Evolutionary conservation across 2,113 vertebrate genomes (phyloP), one percentile per base, ranked within the genome.

Genomic region (Kryptolebias marmoratus): DNA sequence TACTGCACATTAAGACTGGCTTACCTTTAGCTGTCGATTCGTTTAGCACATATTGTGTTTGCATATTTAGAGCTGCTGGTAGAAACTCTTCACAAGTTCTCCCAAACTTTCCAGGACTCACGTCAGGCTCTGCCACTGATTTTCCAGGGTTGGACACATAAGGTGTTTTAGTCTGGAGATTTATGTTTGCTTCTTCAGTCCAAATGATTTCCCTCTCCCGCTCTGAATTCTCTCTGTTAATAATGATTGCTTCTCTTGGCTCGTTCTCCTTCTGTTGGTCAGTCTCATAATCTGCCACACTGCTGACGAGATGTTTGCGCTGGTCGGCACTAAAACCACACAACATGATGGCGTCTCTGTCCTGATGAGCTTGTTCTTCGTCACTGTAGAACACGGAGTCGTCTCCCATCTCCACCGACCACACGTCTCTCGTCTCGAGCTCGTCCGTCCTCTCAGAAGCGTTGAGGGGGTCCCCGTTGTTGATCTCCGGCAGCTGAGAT

Each of bases 311-410:
- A 42, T 27, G 44, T 67, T 62, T 12, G 7, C 48, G 30, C 59
- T 39, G 18, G 5, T 11, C 18, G 18, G 47, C 47, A 28, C 73
- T 67, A 31, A 62, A 49, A 27, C 62, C 65, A 2, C 11, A 2
- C 31, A 62, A 30, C 39, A 16, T 1, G 12, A 44, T 30, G 15
- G 22, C 32, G 28, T 59, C 47, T 1, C 9, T 30, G 12, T 71
- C 76, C 73, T 70, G 64, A 2, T 66, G 64, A 58, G 66, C 30
- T 49, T 89, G 84, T 44, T 90, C 90, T 28, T 89, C 89, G 3
- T 89, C 89, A 0, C 90, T 89, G 80, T 91, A 92, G 72, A 94
- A 94, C 45, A 93, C 91, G 0, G 89, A 89, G 75, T 93, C 90
- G 5, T 94, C 91, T 49, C 89, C 92, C 58, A 92, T 89, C 44